Evolutionary conservation across 2,113 vertebrate species (phyloP).

Genomic region (Scolopax mira): DNA sequence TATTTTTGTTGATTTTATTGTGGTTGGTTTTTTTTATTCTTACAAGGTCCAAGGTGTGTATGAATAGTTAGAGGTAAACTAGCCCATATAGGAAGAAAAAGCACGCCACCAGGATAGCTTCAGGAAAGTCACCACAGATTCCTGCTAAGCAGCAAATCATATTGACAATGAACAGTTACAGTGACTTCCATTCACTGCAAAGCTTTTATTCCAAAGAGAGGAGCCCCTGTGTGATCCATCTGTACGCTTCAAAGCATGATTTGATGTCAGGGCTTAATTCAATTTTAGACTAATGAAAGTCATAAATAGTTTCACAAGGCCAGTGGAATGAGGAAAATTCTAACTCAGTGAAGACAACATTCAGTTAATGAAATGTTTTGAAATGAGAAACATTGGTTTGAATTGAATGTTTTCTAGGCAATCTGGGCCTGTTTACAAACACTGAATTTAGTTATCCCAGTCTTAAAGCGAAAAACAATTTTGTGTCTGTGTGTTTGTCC

Average conservation of each 20-base stretch:
- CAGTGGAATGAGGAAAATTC: not conserved
- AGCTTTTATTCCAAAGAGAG: not conserved
- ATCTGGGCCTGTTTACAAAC: not conserved
- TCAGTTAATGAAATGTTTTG: conserved; percentile 4
- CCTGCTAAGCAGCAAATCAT: not conserved
- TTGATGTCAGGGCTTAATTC: not conserved
- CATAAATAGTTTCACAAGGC: not conserved
- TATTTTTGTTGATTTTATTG: too few species aligned
- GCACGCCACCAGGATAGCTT: not conserved
- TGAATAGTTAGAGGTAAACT: not conserved
- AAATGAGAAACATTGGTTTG: not conserved
- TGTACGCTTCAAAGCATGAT: not conserved
- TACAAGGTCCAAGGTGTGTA: not conserved
- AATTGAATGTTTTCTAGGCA: not conserved
- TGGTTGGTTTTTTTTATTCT: not conserved
- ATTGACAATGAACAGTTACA: not conserved
- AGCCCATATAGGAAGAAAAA: not conserved
- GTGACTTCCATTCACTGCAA: not conserved
- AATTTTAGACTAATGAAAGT: not conserved
- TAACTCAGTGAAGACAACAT: not conserved
- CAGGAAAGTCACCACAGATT: not conserved
- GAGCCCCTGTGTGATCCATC: not conserved
- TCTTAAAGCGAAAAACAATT: conserved; percentile 14
- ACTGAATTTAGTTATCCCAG: not conserved
- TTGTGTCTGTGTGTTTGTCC: not conserved